phyloP scores from a whole-genome alignment of 2,888 invertebrate species.

The Caenorhabditis drosophilae region DNA sequence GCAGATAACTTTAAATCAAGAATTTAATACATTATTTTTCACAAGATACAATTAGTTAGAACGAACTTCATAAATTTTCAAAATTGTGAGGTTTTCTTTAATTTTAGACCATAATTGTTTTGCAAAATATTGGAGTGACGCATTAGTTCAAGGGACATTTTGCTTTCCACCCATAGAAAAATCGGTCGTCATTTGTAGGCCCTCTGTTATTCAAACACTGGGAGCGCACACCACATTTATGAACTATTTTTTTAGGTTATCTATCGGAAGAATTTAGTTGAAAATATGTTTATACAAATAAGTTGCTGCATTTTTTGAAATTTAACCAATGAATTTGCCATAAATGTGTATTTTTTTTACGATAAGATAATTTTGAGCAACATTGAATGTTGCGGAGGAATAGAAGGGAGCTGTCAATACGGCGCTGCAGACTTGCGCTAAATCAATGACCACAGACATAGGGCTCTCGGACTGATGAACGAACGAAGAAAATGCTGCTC shows the following conservation, averaged over 20 bases:
- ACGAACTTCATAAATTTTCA: no score
- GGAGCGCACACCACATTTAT: constrained; percentile 31
- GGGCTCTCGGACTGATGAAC: constrained; percentile 38
- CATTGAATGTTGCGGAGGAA: constrained; percentile 24
- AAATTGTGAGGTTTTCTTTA: no score
- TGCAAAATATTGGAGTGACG: constrained; percentile 21
- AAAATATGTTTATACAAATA: neutral
- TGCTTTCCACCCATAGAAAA: constrained; percentile 15
- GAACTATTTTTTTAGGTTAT: neutral
- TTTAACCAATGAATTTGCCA: neutral
- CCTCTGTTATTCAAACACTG: constrained; percentile 42
- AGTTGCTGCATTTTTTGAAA: no score
- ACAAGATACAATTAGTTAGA: no score
- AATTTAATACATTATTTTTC: no score
- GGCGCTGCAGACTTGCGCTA: constrained; percentile 36
- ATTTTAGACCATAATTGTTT: no score
- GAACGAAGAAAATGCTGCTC: constrained; percentile 25
- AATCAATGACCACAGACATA: constrained; percentile 43
- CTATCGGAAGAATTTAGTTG: neutral
- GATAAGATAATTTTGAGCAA: constrained; percentile 12
- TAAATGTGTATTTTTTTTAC: neutral
- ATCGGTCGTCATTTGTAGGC: constrained; percentile 28
- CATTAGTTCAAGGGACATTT: constrained; percentile 12
- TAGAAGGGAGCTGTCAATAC: constrained; percentile 11
- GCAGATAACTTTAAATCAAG: no score